Evolutionary conservation across 2,797 vertebrate genomes (phyloP), one percentile per base, ranked within the genome.

Genomic region (Triplophysa yarkandensis): DNA sequence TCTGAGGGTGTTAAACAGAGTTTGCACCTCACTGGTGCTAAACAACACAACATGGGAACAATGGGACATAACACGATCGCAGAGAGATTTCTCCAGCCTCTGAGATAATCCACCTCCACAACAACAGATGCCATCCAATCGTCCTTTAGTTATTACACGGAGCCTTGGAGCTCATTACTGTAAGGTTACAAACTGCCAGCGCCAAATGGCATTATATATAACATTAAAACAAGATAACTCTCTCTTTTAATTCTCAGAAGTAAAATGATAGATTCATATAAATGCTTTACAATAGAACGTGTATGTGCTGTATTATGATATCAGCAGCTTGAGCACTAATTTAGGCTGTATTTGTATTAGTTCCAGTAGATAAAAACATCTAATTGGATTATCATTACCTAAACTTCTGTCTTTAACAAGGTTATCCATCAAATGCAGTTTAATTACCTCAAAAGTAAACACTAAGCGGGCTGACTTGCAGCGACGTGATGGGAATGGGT

Each of bases 401-500:
- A 69, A 58, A 80, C 76, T 74, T 76, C 44, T 74, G 36, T 46
- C 58, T 80, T 81, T 84, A 83, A 78, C 70, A 79, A 82, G 80
- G 78, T 82, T 88, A 87, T 71, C 78, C 81, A 82, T 84, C 85
- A 85, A 87, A 90, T 86, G 85, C 85, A 79, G 80, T 88, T 89
- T 87, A 88, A 90, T 90, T 88, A 90, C 79, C 43, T 77, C 52
- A 71, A 83, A 81, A 78, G 79, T 71, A 84, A 83, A 83, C 71
- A 61, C 74, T 78, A 46, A 73, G 67, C 57, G 65, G 71, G 81
- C 84, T 85, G 83, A 83, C 83, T 83, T 85, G 79, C 78, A 83
- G 77, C 74, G 19, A 74, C 4, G 68, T 50, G 74, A 72, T 65
- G 36, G 44, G 83, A 78, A 83, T 77, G 30, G 76, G 68, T 66